These are phyloP conservation scores for Leptodactylus fuscus DNA, from an alignment of 2,113 vertebrate genomes.

Conservation along the genomic window DNA sequence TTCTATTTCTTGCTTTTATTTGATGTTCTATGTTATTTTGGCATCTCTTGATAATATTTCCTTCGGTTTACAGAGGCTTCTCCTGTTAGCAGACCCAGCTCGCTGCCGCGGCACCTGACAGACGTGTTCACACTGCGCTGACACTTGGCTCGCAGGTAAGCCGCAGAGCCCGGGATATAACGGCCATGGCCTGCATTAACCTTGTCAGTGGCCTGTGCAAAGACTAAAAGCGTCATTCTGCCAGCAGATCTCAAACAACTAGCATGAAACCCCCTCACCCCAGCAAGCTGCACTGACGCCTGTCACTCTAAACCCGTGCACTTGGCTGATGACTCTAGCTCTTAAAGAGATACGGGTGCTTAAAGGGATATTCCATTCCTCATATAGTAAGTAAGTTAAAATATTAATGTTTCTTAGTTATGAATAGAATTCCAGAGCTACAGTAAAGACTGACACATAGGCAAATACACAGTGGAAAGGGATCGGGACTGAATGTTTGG, in stretches of 20 bases:
- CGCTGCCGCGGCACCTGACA: not conserved
- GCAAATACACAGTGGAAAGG: not conserved
- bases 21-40: too few relatives aligned
- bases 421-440: not conserved
- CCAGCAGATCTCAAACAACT: not conserved
- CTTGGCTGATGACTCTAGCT: too few relatives aligned
- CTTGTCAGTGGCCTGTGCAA: conserved; percentile 14
- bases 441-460: not conserved
- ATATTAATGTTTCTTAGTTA: not conserved
- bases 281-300: not conserved
- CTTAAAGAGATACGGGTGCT: not conserved
- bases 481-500: too few relatives aligned
- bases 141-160: not conserved
- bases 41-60: not conserved
- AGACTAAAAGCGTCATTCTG: conserved; percentile 10
- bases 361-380: too few relatives aligned
- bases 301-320: not conserved
- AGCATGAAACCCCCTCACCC: not conserved
- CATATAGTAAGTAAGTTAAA: too few relatives aligned
- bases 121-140: not conserved
- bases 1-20: too few relatives aligned
- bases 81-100: not conserved
- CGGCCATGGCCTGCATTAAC: conserved; percentile 13
- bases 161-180: not conserved
- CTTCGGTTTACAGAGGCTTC: too few relatives aligned